Conservation (phyloP, 2,797 vertebrate genomes). For the Harpagifer antarcticus region DNA sequence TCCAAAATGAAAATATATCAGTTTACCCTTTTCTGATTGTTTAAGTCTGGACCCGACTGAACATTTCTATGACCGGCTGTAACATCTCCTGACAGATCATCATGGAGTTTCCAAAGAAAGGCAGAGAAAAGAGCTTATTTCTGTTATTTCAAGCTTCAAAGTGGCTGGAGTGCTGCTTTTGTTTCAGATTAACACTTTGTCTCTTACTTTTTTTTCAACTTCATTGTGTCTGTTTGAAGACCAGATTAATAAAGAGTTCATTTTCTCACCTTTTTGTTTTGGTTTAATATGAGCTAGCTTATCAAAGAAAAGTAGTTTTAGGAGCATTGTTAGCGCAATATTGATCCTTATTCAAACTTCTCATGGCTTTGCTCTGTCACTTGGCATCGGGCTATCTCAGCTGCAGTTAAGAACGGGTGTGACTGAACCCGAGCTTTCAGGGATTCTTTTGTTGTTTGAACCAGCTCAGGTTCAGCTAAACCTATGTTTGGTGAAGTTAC, state of each 20-base stretch:
- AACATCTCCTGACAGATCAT: not conserved
- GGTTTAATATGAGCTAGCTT: not conserved
- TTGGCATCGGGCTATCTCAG: too few relatives aligned
- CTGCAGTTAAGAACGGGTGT: too few relatives aligned
- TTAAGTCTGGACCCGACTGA: not conserved
- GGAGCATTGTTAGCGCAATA: not conserved
- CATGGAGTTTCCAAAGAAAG: not conserved
- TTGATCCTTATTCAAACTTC: not conserved
- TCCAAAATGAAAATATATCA: not conserved
- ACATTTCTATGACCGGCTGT: not conserved
- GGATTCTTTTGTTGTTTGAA: not conserved
- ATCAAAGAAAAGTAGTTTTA: not conserved
- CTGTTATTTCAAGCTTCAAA: too few relatives aligned
- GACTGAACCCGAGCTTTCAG: not conserved
- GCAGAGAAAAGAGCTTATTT: too few relatives aligned
- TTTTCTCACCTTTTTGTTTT: not conserved
- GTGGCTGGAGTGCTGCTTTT: not conserved
- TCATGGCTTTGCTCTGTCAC: too few relatives aligned
- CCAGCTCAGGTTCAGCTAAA: too few relatives aligned
- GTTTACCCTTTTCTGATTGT: not conserved
- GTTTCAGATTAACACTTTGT: not conserved
- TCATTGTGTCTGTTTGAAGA: constrained; percentile 4
- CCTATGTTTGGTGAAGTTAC: too few relatives aligned
- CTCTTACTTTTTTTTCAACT: not conserved
- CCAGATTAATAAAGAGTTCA: not conserved